phyloP scores from a whole-genome alignment of 2,888 invertebrate species.

The Dastarcus helophoroides region DNA sequence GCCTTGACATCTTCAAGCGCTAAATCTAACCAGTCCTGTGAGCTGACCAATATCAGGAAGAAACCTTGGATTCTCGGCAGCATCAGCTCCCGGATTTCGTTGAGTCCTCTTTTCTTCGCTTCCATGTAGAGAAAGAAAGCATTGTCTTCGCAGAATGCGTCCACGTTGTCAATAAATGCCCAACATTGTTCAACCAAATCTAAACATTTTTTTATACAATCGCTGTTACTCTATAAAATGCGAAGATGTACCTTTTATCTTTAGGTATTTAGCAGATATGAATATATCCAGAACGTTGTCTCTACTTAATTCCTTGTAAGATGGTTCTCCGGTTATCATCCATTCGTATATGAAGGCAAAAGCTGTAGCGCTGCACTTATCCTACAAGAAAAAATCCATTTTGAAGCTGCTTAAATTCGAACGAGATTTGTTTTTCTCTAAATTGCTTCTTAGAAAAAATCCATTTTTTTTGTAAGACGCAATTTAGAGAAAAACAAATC shows the following conservation, averaged over 20 bases:
- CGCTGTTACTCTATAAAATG: background rate
- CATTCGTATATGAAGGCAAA: slow-evolving; percentile 68
- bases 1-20: slow-evolving; percentile 53
- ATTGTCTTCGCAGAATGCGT: slow-evolving; percentile 61
- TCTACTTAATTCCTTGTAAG: slow-evolving; percentile 51
- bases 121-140: slow-evolving; percentile 54
- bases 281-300: slow-evolving; percentile 63
- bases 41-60: slow-evolving; percentile 64
- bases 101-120: slow-evolving; percentile 41
- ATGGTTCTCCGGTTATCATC: slow-evolving; percentile 61
- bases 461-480: too few relatives aligned
- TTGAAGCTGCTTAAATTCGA: too few relatives aligned
- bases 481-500: too few relatives aligned
- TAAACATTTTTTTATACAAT: slow-evolving; percentile 22
- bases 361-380: slow-evolving; percentile 41
- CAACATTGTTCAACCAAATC: slow-evolving; percentile 68
- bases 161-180: slow-evolving; percentile 59
- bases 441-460: too few relatives aligned
- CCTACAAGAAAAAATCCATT: slow-evolving; percentile 22
- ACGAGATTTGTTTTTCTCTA: too few relatives aligned
- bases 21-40: slow-evolving; percentile 58
- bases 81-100: slow-evolving; percentile 58
- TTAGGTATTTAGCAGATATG: slow-evolving; percentile 57
- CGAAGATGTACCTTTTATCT: slow-evolving; percentile 47
- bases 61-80: slow-evolving; percentile 63